Conservation (phyloP, 2,797 vertebrate genomes). For the Phataginus tricuspis region DNA sequence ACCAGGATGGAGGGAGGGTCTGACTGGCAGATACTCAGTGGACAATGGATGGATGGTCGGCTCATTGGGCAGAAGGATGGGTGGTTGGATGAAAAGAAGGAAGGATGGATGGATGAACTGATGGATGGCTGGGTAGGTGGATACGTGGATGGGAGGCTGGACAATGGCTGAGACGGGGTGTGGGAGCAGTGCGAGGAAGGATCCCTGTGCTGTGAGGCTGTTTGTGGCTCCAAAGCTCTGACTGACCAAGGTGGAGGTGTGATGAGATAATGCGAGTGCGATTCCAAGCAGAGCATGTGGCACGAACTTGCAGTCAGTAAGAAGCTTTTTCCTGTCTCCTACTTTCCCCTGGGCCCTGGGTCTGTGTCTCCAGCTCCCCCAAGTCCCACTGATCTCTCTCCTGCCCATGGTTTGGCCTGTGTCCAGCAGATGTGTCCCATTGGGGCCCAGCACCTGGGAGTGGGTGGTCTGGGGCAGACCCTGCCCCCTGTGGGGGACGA, state of each 20-base stretch:
- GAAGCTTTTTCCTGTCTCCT: background rate
- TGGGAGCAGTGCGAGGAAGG: background rate
- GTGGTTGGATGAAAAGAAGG: too few relatives aligned
- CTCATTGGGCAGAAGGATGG: background rate
- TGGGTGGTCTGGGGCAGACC: background rate
- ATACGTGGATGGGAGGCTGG: background rate
- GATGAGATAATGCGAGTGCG: background rate
- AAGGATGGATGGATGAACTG: too few relatives aligned
- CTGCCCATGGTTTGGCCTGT: too few relatives aligned
- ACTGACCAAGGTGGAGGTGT: fast-evolving
- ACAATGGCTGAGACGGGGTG: background rate
- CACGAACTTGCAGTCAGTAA: fast-evolving
- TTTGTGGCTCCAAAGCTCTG: background rate
- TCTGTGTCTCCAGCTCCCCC: fast-evolving
- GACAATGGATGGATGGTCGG: background rate
- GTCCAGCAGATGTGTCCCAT: fast-evolving
- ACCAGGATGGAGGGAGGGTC: background rate
- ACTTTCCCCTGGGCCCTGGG: background rate
- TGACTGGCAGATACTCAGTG: background rate
- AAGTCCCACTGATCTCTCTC: background rate
- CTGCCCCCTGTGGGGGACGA: background rate
- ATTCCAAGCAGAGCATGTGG: fast-evolving
- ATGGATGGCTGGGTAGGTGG: background rate
- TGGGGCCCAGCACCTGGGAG: background rate
- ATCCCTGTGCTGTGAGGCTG: background rate